Evolutionary conservation across 1,140 invertebrate genomes (phyloP), one percentile per base, ranked within the genome.

Genomic region (Globodera ellingtonae): DNA sequence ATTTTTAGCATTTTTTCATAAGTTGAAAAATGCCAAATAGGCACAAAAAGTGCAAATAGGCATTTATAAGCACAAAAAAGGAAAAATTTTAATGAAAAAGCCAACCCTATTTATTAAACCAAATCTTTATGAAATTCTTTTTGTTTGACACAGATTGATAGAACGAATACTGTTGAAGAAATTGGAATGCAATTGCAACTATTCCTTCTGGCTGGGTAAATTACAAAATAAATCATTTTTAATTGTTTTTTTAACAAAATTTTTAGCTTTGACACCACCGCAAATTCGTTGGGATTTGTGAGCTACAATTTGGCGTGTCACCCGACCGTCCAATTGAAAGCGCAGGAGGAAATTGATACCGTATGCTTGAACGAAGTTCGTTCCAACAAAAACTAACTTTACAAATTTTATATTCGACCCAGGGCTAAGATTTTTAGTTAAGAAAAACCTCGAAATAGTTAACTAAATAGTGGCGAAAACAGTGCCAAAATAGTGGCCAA

Each of bases 211-310:
- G 91, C 90, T 13, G 91, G 78, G 24, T 74, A 78, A 78, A 7
- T 52, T 13, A 1, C n/a, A 21, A 24, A 24, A 35, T 8, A 76
- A 8, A 6, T n/a, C 0, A 18, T 47, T 78, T 47, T 44, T 6
- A 80, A 75, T 15, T 21, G 6, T 0, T 46, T 76, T 48, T 74
- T 18, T 81, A 46, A 77, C 6, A 3, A 7, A 6, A 50, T 80
- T 80, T 35, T 69, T 66, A 77, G 91, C 6, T 93, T 93, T 76
- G 94, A 95, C 87, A 94, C 94, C 0, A 93, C 93, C 0, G 93
- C 93, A 0, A 92, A 92, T 7, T 91, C 92, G 1, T 91, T 95
- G 75, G 90, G 92, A 0, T 93, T 93, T 84, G 90, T 91, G 8
- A 86, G 93, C 0, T 92, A 93, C 83, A 92, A 93, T 84, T 85